A percentile compares a stretch with the other conserved stretches of the same genome.
Evolutionary conservation across 2,797 vertebrate genomes (phyloP).

Genomic region (Chaetophractus vellerosus): DNA sequence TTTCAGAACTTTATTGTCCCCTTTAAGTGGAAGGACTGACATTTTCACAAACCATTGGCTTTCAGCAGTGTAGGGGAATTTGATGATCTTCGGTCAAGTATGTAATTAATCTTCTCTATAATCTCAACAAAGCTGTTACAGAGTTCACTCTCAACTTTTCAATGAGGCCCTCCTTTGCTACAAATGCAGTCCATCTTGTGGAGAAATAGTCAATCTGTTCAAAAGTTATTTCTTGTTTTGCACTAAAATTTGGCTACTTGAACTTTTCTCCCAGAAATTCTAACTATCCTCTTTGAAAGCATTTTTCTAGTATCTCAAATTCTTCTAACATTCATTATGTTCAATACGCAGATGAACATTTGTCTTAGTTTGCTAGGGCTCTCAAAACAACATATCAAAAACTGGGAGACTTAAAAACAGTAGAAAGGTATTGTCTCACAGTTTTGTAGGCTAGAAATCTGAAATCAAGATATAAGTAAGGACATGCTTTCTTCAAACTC

Average conservation of each 20-base stretch:
- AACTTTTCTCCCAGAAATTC: neutral
- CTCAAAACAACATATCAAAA: too few species aligned
- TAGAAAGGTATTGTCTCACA: too few species aligned
- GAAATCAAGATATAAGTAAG: too few species aligned
- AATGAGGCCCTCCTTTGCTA: fast-evolving
- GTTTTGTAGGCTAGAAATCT: too few species aligned
- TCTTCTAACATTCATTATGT: neutral
- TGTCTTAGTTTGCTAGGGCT: too few species aligned
- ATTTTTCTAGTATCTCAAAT: neutral
- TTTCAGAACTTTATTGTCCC: neutral
- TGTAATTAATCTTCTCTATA: neutral
- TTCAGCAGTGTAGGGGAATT: neutral
- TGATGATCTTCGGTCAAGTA: neutral
- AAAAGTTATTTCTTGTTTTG: neutral
- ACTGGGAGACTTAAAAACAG: too few species aligned
- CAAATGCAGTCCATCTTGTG: neutral
- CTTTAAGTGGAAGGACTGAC: neutral
- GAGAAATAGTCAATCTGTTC: neutral
- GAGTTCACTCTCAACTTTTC: neutral
- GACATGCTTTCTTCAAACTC: too few species aligned
- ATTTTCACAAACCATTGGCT: neutral
- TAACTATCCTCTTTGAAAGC: neutral
- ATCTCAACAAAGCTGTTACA: neutral
- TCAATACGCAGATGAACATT: neutral
- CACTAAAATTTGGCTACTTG: neutral